These are phyloP conservation scores for Phainopepla nitens DNA, from an alignment of 2,113 vertebrate genomes.

Conservation along the genomic window DNA sequence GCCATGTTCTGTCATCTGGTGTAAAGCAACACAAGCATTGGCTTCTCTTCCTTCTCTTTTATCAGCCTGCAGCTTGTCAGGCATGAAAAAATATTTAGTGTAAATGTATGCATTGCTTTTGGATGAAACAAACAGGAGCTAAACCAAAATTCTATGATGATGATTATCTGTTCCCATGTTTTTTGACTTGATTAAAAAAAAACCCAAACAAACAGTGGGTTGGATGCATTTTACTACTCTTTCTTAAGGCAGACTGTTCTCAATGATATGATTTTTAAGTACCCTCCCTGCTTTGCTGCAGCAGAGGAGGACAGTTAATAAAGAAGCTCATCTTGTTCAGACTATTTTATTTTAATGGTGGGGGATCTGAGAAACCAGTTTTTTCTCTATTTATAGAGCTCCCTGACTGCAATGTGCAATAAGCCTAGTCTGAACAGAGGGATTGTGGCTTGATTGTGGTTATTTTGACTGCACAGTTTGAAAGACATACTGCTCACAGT, in stretches of 20 bases:
- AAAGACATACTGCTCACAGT: not conserved
- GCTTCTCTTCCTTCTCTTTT: not conserved
- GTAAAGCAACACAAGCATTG: not conserved
- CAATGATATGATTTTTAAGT: not conserved
- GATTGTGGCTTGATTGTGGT: not conserved
- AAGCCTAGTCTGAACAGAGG: not conserved
- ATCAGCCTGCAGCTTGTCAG: not conserved
- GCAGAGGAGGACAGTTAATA: not conserved
- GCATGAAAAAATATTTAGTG: not conserved
- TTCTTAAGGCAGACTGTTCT: not conserved
- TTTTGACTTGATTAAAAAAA: not conserved
- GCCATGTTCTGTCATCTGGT: not conserved
- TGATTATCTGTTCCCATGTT: not conserved
- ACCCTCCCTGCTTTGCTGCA: not conserved
- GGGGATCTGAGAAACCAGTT: not conserved
- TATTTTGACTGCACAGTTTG: not conserved
- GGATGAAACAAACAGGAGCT: not conserved
- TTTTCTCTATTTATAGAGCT: not conserved
- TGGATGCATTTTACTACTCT: not conserved
- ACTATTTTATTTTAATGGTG: not conserved
- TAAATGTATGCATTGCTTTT: not conserved
- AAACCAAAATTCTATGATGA: not conserved
- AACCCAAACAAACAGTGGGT: not conserved
- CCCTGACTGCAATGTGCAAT: not conserved
- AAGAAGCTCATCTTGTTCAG: not conserved